Evolutionary conservation across 2,797 vertebrate genomes (phyloP), one percentile per base, ranked within the genome.

Genomic region (Falco cherrug): DNA sequence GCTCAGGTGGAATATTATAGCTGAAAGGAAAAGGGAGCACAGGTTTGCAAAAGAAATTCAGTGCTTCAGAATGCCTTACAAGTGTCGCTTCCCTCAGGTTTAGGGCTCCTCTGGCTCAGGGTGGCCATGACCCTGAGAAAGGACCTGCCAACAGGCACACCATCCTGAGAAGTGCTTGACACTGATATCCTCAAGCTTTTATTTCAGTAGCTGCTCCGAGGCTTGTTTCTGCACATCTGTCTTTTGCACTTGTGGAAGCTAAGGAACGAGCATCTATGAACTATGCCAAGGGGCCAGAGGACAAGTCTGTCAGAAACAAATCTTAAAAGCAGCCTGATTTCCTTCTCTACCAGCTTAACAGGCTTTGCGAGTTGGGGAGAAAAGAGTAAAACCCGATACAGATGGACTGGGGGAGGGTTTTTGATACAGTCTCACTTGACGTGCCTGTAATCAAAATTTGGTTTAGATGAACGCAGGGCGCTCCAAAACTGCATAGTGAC

Each of bases 41-140:
- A 5, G 35, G 43, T 29, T 84, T 37, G 15, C 33, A 10, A 85
- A 77, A 39, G 25, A 56, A 83, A 61, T 16, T 2, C 13, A 4
- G 45, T 20, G 56, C 28, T 93, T 51, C 9, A 47, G 47, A 41
- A 17, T 22, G 47, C 6, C 35, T 73, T 14, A 2, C 33, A 56
- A 51, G 18, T 13, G 31, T 10, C 61, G 50, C 4, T 77, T 78
- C 79, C 75, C 39, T 4, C 17, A 14, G 74, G 9, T 15, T 50
- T n/a, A 18, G 63, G n/a, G 31, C 4, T 76, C 37, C 10, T 76
- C 50, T 41, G 57, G 45, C 17, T 43, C 39, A 13, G 45, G 57
- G 70, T 28, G 59, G 54, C n/a, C 2, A 0, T 13, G 73, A 39
- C 18, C 70, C 39, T 4, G 3, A 0, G 19, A 57, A 13, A 31